Conservation (phyloP, 2,888 invertebrate species). For the Clitarchus hookeri region DNA sequence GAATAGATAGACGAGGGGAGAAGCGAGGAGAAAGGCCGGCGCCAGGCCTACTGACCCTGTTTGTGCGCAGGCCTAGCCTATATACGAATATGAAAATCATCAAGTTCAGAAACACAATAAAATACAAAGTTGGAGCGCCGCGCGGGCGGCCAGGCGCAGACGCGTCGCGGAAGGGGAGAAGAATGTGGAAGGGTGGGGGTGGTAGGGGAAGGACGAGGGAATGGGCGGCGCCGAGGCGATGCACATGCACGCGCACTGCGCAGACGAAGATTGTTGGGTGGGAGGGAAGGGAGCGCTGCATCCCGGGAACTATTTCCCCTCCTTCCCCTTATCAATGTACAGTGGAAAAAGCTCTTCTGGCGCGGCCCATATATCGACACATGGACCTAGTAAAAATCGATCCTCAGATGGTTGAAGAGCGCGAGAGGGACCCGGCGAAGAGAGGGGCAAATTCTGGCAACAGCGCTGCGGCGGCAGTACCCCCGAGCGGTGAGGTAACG, state of each 20-base stretch:
- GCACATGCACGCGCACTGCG: conserved; percentile 23
- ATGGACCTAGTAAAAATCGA: conserved; percentile 25
- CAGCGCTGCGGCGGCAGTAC: neutral
- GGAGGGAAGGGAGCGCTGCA: conserved; percentile 12
- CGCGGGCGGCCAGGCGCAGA: neutral
- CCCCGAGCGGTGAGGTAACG: neutral
- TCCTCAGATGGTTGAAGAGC: neutral
- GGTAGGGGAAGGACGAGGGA: neutral
- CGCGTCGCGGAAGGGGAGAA: neutral
- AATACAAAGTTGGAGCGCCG: neutral
- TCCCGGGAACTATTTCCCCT: conserved; percentile 10
- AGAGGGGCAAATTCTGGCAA: neutral
- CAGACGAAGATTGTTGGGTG: neutral
- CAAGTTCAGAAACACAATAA: conserved; percentile 21
- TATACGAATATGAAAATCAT: conserved; percentile 25
- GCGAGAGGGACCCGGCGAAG: neutral
- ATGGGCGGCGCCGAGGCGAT: neutral
- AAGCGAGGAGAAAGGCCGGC: neutral
- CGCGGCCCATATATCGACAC: neutral
- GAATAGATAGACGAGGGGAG: neutral
- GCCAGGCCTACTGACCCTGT: conserved; percentile 26
- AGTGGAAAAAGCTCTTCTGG: neutral
- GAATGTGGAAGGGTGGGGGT: neutral
- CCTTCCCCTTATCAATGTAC: neutral
- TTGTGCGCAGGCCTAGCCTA: conserved; percentile 19